These are phyloP conservation scores for Strigamia transsilvanica DNA, from an alignment of 2,888 invertebrate species.

Conservation along the genomic window DNA sequence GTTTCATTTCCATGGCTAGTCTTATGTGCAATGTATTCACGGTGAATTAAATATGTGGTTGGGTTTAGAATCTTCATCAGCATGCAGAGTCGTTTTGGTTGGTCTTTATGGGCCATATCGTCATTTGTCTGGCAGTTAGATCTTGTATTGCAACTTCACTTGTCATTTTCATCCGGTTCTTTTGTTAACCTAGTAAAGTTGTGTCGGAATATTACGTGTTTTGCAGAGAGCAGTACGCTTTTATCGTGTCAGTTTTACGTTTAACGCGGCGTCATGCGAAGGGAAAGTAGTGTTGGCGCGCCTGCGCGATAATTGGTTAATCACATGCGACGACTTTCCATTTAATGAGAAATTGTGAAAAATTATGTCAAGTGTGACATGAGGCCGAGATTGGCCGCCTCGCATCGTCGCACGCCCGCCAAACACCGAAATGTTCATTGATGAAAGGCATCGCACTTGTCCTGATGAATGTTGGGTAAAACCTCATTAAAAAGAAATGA, in stretches of 20 bases:
- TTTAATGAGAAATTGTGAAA: constrained; percentile 49
- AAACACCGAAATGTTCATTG: constrained; percentile 25
- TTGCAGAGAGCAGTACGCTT: background rate
- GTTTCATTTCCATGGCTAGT: background rate
- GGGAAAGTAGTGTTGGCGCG: constrained; percentile 6
- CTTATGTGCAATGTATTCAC: background rate
- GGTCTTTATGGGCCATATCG: constrained; percentile 6
- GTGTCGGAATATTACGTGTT: constrained; percentile 9
- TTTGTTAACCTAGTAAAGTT: constrained; percentile 25
- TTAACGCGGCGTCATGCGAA: constrained; percentile 5
- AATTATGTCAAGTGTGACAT: constrained; percentile 49
- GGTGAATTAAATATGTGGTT: constrained; percentile 28
- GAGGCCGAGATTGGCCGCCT: constrained; percentile 27
- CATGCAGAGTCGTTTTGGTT: constrained; percentile 21
- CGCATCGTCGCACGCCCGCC: constrained; percentile 30
- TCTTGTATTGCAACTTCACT: constrained; percentile 30
- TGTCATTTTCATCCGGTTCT: constrained; percentile 30
- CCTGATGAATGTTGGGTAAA: constrained; percentile 25
- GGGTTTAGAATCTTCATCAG: background rate
- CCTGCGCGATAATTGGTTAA: constrained; percentile 51
- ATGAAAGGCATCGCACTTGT: constrained; percentile 26
- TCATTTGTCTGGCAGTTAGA: constrained; percentile 30
- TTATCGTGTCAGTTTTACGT: constrained; percentile 16
- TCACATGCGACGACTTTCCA: constrained; percentile 45
- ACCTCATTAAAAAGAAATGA: constrained; percentile 25